Base-by-base conservation (phyloP, 2,888 invertebrate genomes). In the Athetis lepigone region DNA sequence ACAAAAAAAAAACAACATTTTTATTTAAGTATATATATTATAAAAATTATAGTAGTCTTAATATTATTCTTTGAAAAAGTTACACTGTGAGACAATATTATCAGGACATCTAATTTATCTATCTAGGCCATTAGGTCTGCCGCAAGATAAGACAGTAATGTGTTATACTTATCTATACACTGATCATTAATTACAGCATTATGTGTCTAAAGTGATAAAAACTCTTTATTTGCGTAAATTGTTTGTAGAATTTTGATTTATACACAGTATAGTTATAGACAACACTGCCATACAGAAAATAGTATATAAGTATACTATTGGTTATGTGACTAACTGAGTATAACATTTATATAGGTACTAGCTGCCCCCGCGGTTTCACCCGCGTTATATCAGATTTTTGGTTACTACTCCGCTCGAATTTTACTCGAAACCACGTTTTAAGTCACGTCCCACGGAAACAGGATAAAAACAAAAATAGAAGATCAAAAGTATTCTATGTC, bases 31-130 rank as follows among this genome's bases (percentile, higher is more conserved):
- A n/a, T n/a, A n/a, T n/a, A n/a, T n/a, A n/a, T n/a, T n/a, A n/a
- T n/a, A 29, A 3, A 11, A 3, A 29, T 29, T 29, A 29, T 29
- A 27, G 27, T 27, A 29, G 29, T 11, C 29, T 29, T 3, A 29
- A 29, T 29, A 29, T 29, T 29, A 29, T n/a, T n/a, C n/a, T n/a
- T n/a, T n/a, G n/a, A 33, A 33, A 33, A n/a, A n/a, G 2, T 7
- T 18, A 37, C 4, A 16, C 25, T 37, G 37, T 45, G 23, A 45
- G 29, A 25, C 29, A 33, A 11, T 19, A 46, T 40, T 46, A 69
- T 60, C 45, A 13, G 13, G 23, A 37, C 6, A 11, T 42, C 39
- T 56, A 27, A 40, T 3, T 66, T 73, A 68, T 56, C 68, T 73
- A 56, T 43, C 1, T 73, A 5, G 49, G 67, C 27, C 39, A 72